These are phyloP conservation scores for Merluccius polli DNA, from an alignment of 2,797 vertebrate species.

Conservation along the genomic window DNA sequence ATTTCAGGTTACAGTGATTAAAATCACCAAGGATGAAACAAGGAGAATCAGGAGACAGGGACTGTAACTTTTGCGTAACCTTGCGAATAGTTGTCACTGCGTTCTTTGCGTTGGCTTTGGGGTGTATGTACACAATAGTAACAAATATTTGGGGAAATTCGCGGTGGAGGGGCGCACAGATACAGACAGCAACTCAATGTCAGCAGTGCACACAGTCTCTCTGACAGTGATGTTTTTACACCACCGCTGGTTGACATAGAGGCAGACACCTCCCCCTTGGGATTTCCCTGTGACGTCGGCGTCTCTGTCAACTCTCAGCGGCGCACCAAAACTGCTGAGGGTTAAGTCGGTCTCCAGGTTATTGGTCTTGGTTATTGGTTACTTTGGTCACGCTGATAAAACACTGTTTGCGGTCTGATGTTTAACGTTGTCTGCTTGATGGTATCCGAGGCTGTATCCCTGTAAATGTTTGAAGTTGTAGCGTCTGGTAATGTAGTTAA, in stretches of 20 bases:
- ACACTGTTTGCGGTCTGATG: no score
- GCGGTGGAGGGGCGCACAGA: neutral
- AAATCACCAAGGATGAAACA: neutral
- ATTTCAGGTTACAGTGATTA: no score
- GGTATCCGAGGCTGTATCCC: no score
- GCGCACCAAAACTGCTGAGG: no score
- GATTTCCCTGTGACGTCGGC: constrained; percentile 9
- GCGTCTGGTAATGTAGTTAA: no score
- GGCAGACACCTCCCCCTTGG: neutral
- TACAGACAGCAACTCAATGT: constrained; percentile 10
- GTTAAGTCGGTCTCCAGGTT: no score
- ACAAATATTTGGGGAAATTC: constrained; percentile 15
- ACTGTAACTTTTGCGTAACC: constrained; percentile 4
- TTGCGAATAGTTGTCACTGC: neutral
- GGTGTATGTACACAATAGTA: neutral
- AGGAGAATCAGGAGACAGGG: constrained; percentile 7
- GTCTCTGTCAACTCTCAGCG: neutral
- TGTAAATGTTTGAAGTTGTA: no score
- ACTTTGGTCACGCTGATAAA: no score
- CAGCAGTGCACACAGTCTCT: neutral
- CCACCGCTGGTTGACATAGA: neutral
- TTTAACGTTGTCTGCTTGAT: no score
- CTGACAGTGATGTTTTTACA: neutral
- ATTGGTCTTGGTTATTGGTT: no score
- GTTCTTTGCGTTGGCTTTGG: neutral